Conservation (phyloP, 2,888 invertebrate genomes). For the Cephalotes varians region DNA sequence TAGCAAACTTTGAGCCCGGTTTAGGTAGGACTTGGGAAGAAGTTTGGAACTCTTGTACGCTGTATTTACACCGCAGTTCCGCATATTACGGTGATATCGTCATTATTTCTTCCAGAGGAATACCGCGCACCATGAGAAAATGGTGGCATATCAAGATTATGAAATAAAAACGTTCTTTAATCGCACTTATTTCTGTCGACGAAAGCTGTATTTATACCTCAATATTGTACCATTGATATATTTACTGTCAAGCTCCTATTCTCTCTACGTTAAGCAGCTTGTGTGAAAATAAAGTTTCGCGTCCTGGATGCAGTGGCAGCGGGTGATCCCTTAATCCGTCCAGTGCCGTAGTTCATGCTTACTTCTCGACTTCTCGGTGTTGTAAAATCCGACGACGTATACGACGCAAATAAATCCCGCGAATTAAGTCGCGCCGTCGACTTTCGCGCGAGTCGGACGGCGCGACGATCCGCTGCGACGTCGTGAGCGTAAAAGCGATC, state of each 20-base stretch:
- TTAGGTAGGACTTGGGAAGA: constrained; percentile 41
- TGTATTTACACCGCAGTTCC: constrained; percentile 24
- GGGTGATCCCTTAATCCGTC: constrained; percentile 53
- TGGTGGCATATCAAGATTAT: neutral
- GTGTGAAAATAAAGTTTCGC: constrained; percentile 53
- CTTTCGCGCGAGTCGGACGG: constrained; percentile 29
- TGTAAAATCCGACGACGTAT: constrained; percentile 51
- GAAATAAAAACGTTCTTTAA: neutral
- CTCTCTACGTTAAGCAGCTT: constrained; percentile 48
- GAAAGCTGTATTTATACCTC: constrained; percentile 27
- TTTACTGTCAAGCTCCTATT: constrained; percentile 43
- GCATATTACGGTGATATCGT: constrained; percentile 30
- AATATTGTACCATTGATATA: constrained; percentile 51
- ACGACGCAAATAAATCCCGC: constrained; percentile 51
- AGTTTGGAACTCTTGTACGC: constrained; percentile 40
- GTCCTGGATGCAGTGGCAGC: constrained; percentile 38
- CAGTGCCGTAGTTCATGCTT: constrained; percentile 50
- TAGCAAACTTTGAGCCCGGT: constrained; percentile 22
- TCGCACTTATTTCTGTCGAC: neutral
- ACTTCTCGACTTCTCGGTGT: constrained; percentile 47
- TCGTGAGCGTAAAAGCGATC: constrained; percentile 31
- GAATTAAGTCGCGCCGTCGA: constrained; percentile 47
- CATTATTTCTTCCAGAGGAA: constrained; percentile 19
- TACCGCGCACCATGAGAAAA: neutral
- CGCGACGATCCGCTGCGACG: constrained; percentile 5